Percentiles rank a stretch among this genome's conserved stretches.
These are phyloP conservation scores for Drosophila buzzatii DNA, from an alignment of 2,888 invertebrate species.

Conservation along the genomic window DNA sequence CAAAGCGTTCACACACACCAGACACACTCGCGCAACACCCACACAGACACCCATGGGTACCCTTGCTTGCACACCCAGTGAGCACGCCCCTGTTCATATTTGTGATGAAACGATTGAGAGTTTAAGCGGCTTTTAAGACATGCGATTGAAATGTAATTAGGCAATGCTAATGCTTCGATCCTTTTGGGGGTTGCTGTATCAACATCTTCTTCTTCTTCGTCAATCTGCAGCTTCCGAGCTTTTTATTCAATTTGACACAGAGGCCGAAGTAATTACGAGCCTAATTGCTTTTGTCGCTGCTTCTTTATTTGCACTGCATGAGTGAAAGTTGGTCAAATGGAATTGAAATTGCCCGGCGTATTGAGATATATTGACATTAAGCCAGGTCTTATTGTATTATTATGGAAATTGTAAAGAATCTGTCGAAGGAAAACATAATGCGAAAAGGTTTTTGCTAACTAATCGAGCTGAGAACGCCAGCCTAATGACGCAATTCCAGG, in stretches of 20 bases:
- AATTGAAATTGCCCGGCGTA: conserved; percentile 30
- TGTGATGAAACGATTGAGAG: conserved; percentile 59
- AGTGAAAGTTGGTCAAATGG: conserved; percentile 38
- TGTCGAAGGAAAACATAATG: background rate
- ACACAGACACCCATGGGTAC: conserved; percentile 1
- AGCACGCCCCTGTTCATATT: conserved; percentile 33
- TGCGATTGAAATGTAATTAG: conserved; percentile 81
- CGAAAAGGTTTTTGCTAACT: background rate
- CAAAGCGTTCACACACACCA: conserved; percentile 32
- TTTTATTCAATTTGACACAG: conserved; percentile 52
- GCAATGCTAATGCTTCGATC: conserved; percentile 69
- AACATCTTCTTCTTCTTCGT: background rate
- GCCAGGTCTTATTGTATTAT: conserved; percentile 36
- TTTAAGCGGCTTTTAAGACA: conserved; percentile 72
- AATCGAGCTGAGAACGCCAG: background rate
- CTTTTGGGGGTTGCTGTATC: conserved; percentile 26
- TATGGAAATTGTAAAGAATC: conserved; percentile 30
- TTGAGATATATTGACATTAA: conserved; percentile 44
- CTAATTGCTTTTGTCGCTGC: conserved; percentile 50
- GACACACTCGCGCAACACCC: conserved; percentile 4
- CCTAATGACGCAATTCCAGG: background rate
- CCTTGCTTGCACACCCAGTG: background rate
- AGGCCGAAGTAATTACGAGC: conserved; percentile 49
- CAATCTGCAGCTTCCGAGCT: conserved; percentile 16
- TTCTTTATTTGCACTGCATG: conserved; percentile 24